Conservation (phyloP, 2,113 vertebrate genomes). For the Spilogale gracilis region DNA sequence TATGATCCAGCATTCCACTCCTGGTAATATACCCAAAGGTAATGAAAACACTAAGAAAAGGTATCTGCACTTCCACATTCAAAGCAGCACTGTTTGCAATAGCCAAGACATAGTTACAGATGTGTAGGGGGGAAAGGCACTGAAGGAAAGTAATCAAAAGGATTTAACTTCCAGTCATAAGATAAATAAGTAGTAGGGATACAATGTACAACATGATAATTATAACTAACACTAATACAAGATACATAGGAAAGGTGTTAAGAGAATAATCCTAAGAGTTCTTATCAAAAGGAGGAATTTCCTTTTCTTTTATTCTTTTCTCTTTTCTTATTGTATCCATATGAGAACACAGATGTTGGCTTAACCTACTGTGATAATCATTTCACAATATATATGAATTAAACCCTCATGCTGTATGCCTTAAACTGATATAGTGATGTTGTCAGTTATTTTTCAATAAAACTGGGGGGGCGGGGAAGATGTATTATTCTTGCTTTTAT, state of each 20-base stretch:
- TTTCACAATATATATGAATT: not conserved
- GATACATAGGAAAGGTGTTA: not conserved
- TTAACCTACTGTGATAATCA: not conserved
- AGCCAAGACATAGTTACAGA: not conserved
- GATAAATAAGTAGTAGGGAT: not conserved
- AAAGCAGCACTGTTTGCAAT: not conserved
- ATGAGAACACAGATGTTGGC: not conserved
- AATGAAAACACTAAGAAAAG: not conserved
- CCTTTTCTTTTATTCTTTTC: not conserved
- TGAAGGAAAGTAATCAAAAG: not conserved
- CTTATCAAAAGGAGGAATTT: not conserved
- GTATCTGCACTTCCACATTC: not conserved
- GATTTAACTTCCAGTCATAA: not conserved
- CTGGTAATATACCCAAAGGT: not conserved
- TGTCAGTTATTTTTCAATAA: not conserved
- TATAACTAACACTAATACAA: not conserved
- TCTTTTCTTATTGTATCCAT: not conserved
- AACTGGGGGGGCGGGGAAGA: not conserved
- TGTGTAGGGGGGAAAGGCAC: not conserved
- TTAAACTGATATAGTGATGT: not conserved
- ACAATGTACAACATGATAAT: not conserved
- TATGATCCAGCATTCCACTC: not conserved
- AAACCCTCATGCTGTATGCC: not conserved
- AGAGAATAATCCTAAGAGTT: not conserved
- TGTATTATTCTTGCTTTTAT: not conserved